Evolutionary conservation across 2,888 invertebrate species (phyloP).

Genomic region (Ptilodon capucinus): DNA sequence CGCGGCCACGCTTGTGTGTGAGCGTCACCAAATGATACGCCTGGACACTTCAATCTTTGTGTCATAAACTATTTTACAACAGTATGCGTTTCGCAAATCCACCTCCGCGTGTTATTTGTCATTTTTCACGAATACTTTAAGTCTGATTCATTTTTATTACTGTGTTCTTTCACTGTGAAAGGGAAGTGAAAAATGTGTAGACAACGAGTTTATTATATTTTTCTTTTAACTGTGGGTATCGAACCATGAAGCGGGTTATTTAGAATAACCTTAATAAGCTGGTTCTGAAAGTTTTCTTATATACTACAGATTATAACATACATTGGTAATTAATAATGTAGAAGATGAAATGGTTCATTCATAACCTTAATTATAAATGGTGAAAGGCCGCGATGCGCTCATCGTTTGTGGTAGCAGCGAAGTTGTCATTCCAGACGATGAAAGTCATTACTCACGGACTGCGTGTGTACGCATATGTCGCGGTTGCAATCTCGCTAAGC

Average conservation of each 20-base stretch:
- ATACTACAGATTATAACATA: background rate
- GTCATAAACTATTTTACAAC: constrained; percentile 22
- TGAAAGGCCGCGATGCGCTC: constrained; percentile 65
- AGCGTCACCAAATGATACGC: constrained; percentile 62
- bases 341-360: constrained; percentile 7
- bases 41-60: constrained; percentile 40
- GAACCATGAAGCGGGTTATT: constrained; percentile 55
- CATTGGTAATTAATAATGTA: background rate
- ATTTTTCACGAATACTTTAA: constrained; percentile 7
- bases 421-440: constrained; percentile 75
- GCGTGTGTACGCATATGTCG: constrained; percentile 28
- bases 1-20: constrained; percentile 73
- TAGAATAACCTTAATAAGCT: constrained; percentile 52
- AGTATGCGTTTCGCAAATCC: constrained; percentile 13
- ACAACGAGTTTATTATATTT: constrained; percentile 42
- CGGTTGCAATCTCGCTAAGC: constrained; percentile 44
- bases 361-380: constrained; percentile 33
- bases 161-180: constrained; percentile 24
- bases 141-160: background rate
- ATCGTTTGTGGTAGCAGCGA: constrained; percentile 49
- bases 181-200: constrained; percentile 31
- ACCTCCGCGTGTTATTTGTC: constrained; percentile 12
- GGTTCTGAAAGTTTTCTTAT: constrained; percentile 31
- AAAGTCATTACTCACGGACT: constrained; percentile 62
- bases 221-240: constrained; percentile 44